These are phyloP conservation scores for Clarias macrocephalus DNA, from an alignment of 2,113 vertebrate species.

Conservation along the genomic window DNA sequence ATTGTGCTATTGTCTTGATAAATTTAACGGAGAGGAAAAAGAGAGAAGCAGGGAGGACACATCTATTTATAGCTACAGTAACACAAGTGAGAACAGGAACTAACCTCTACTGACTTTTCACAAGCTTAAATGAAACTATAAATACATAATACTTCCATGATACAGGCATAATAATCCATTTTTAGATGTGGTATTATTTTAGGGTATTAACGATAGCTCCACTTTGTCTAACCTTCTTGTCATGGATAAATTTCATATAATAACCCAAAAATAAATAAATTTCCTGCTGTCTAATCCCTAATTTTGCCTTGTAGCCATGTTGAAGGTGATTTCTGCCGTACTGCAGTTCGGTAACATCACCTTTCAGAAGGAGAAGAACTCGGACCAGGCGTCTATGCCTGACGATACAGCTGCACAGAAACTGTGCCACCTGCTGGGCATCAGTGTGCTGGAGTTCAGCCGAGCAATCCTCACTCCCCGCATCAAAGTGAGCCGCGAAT, in stretches of 20 bases:
- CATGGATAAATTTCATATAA: neutral
- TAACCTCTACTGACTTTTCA: too few relatives aligned
- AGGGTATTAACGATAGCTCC: neutral
- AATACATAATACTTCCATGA: neutral
- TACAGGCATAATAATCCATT: neutral
- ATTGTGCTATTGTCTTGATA: too few relatives aligned
- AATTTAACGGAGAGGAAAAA: too few relatives aligned
- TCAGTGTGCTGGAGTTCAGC: conserved; percentile 87
- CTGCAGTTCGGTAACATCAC: conserved; percentile 88
- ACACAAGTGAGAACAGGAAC: too few relatives aligned
- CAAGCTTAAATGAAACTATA: too few relatives aligned
- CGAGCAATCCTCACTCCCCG: conserved; percentile 85
- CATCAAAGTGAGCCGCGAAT: conserved; percentile 90
- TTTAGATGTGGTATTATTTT: neutral
- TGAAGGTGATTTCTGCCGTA: conserved; percentile 83
- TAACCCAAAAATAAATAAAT: neutral
- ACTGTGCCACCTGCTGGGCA: conserved; percentile 85
- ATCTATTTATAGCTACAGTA: too few relatives aligned
- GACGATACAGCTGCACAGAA: conserved; percentile 93
- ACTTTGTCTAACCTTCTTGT: neutral
- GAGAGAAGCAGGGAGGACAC: too few relatives aligned
- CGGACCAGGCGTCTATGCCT: conserved; percentile 88
- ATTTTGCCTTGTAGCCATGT: conserved; percentile 70
- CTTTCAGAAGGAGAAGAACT: conserved; percentile 83
- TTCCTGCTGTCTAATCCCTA: neutral